A percentile compares a stretch with the other conserved stretches of the same genome.
phyloP scores from a whole-genome alignment of 2,113 vertebrate genomes.

The Vireo altiloquus region DNA sequence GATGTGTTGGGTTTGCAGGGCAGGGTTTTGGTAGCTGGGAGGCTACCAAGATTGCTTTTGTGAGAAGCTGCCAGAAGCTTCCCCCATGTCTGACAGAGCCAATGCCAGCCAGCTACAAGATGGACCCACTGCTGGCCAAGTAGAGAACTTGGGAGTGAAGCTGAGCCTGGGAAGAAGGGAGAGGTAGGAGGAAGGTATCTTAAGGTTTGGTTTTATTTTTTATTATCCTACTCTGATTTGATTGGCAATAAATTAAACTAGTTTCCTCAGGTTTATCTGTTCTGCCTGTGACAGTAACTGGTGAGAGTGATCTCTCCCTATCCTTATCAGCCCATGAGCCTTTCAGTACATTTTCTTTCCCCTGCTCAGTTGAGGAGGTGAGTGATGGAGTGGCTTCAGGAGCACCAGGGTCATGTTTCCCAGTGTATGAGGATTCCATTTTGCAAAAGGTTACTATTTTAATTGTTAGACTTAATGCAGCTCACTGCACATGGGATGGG shows the following conservation, averaged over 20 bases:
- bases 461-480: not conserved
- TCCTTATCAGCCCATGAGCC: not conserved
- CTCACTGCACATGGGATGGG: fast-evolving
- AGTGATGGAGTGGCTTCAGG: not conserved
- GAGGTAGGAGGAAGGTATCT: not conserved
- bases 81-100: fast-evolving
- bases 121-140: not conserved
- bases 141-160: not conserved
- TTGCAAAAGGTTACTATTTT: not conserved
- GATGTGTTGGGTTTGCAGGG: not conserved
- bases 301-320: not conserved
- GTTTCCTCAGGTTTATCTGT: not conserved
- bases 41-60: not conserved
- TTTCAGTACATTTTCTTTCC: not conserved
- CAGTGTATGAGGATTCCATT: not conserved
- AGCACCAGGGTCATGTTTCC: not conserved
- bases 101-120: not conserved
- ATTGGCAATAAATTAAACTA: not conserved
- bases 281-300: not conserved
- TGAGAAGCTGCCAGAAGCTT: not conserved
- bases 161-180: not conserved
- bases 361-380: not conserved
- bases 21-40: not conserved
- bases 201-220: not conserved
- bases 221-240: not conserved